A percentile compares a stretch with the other conserved stretches of the same genome.
Evolutionary conservation across 2,797 vertebrate genomes (phyloP).

Genomic region (Antrozous pallidus): DNA sequence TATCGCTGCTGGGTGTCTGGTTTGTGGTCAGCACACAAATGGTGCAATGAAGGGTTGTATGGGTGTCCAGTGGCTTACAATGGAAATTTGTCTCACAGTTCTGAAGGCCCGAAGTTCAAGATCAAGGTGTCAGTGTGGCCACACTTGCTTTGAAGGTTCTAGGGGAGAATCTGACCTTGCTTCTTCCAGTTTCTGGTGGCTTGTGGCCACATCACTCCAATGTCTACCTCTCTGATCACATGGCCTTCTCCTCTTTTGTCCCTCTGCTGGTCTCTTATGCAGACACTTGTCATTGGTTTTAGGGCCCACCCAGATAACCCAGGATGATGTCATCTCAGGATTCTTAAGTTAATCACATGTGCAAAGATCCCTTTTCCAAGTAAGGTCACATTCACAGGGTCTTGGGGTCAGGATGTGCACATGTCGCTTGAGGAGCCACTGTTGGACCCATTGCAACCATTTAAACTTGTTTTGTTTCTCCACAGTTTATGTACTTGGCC

Average conservation of each 20-base stretch:
- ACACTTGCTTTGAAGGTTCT: neutral
- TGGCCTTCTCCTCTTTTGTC: neutral
- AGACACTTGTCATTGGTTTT: neutral
- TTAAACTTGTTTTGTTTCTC: neutral
- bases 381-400: neutral
- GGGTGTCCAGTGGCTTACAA: neutral
- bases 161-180: too few relatives aligned
- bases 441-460: neutral
- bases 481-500: neutral
- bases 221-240: neutral
- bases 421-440: neutral
- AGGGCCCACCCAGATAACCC: neutral
- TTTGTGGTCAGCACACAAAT: neutral
- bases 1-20: neutral
- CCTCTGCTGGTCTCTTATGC: neutral
- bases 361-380: neutral
- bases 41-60: neutral
- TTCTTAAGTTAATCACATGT: neutral
- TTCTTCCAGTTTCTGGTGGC: neutral
- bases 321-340: neutral
- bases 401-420: neutral
- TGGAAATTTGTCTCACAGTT: neutral
- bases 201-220: neutral
- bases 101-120: neutral
- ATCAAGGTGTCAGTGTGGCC: neutral